Evolutionary conservation across 2,797 vertebrate genomes (phyloP).

Genomic region (Zenarchopterus dispar): DNA sequence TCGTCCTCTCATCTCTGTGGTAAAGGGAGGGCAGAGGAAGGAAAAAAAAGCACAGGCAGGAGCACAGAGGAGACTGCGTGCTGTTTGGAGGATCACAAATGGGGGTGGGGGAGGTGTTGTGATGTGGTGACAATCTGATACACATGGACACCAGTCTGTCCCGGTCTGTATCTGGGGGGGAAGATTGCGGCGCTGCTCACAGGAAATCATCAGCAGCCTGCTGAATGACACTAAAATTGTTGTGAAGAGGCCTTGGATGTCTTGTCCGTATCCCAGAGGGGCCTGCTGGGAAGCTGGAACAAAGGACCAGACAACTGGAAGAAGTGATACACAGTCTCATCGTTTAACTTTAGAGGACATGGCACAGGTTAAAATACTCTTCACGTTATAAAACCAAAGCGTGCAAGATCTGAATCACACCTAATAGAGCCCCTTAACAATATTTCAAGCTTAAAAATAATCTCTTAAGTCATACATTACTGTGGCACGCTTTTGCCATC

Average conservation of each 20-base stretch:
- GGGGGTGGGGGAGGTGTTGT: constrained; percentile 46
- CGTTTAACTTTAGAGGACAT: not conserved
- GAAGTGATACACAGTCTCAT: not conserved
- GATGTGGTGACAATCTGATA: constrained; percentile 61
- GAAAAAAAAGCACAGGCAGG: constrained; percentile 10
- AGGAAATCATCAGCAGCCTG: constrained; percentile 54
- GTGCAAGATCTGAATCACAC: too few relatives aligned
- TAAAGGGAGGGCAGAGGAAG: constrained; percentile 40
- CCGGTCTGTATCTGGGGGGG: constrained; percentile 36
- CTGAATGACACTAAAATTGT: constrained; percentile 35
- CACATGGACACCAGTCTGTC: constrained; percentile 54
- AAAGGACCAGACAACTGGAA: constrained; percentile 9
- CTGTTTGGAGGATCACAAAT: constrained; percentile 46
- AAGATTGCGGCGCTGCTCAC: constrained; percentile 42
- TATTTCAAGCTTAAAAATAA: too few relatives aligned
- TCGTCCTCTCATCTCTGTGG: constrained; percentile 60
- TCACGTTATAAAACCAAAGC: too few relatives aligned
- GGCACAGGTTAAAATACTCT: too few relatives aligned
- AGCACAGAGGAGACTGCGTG: too few relatives aligned
- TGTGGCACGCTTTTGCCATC: not conserved
- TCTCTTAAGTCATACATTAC: too few relatives aligned
- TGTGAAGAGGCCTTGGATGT: not conserved
- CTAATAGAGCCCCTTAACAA: too few relatives aligned
- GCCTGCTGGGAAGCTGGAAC: constrained; percentile 13
- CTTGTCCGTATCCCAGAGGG: constrained; percentile 7